These are phyloP conservation scores for Deilephila elpenor DNA, from an alignment of 2,888 invertebrate genomes.

Conservation along the genomic window DNA sequence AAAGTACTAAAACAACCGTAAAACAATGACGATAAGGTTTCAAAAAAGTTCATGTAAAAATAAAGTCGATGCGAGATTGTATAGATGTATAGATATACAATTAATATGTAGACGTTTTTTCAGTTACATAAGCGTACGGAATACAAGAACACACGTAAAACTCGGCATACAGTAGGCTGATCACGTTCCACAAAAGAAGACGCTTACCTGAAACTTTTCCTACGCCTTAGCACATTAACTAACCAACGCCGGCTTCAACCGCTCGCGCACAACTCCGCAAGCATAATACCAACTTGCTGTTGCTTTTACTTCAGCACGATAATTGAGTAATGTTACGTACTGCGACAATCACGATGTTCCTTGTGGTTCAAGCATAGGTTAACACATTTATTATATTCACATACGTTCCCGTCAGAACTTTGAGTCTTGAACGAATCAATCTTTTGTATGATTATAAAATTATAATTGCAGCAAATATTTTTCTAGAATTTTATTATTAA, in stretches of 20 bases:
- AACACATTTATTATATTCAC: not conserved
- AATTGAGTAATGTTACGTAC: slow-evolving; percentile 4
- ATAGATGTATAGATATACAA: not conserved
- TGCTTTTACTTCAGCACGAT: slow-evolving; percentile 26
- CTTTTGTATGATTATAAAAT: no score
- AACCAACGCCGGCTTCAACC: slow-evolving; percentile 65
- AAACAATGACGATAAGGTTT: not conserved
- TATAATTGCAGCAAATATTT: not conserved
- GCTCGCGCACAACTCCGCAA: slow-evolving; percentile 51
- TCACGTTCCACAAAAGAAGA: slow-evolving; percentile 79
- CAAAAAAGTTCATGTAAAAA: no score
- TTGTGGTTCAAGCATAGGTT: not conserved
- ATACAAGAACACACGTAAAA: slow-evolving; percentile 45
- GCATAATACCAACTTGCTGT: slow-evolving; percentile 50
- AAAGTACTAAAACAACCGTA: slow-evolving; percentile 3
- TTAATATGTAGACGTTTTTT: slow-evolving; percentile 47
- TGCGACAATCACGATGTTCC: not conserved
- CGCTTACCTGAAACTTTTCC: slow-evolving; percentile 83
- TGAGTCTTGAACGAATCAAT: no score
- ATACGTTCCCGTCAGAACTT: not conserved
- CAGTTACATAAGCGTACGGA: slow-evolving; percentile 44
- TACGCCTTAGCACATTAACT: slow-evolving; percentile 82
- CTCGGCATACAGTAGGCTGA: slow-evolving; percentile 62
- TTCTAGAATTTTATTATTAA: no score
- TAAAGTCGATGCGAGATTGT: no score